phyloP scores from a whole-genome alignment of 2,797 vertebrate genomes.

The Chanos chanos region DNA sequence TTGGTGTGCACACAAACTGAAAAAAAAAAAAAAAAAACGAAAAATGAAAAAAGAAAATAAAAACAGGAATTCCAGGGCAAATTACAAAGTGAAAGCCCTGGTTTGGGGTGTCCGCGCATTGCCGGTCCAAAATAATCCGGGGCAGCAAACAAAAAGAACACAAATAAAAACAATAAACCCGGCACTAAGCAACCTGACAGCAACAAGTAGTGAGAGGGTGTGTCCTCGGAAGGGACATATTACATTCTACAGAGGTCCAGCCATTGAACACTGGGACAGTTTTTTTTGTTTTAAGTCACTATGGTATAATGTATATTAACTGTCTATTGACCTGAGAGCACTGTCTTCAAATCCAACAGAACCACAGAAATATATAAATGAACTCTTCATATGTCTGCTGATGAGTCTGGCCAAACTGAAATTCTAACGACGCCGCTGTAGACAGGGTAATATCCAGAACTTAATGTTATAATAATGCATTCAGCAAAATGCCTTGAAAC shows the following conservation, averaged over 20 bases:
- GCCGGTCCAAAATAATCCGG: slow-evolving; percentile 50
- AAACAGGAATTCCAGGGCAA: slow-evolving; percentile 51
- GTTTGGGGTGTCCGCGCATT: slow-evolving; percentile 50
- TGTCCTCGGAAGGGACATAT: slow-evolving; percentile 43
- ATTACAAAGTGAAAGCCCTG: slow-evolving; percentile 47
- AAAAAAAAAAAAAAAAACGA: slow-evolving; percentile 58
- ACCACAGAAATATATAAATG: too few relatives aligned
- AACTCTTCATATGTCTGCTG: too few relatives aligned
- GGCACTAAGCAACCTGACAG: slow-evolving; percentile 60
- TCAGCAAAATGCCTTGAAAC: too few relatives aligned
- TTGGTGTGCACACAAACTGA: slow-evolving; percentile 52
- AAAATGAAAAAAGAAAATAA: slow-evolving; percentile 52
- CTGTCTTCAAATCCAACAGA: slow-evolving; percentile 9
- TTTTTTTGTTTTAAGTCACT: slow-evolving; percentile 45
- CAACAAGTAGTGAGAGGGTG: slow-evolving; percentile 48
- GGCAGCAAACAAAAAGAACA: slow-evolving; percentile 48
- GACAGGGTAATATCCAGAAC: too few relatives aligned
- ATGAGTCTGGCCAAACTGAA: too few relatives aligned
- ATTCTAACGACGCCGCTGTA: too few relatives aligned
- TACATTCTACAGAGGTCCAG: slow-evolving; percentile 73
- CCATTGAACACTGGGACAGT: slow-evolving; percentile 39
- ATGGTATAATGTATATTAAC: slow-evolving; percentile 58
- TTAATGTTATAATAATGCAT: too few relatives aligned
- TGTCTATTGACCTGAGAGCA: slow-evolving; percentile 18
- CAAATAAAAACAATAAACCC: slow-evolving; percentile 8